A percentile compares a stretch with the other conserved stretches of the same genome.
phyloP scores from a whole-genome alignment of 2,797 vertebrate species.

The Pampus argenteus region DNA sequence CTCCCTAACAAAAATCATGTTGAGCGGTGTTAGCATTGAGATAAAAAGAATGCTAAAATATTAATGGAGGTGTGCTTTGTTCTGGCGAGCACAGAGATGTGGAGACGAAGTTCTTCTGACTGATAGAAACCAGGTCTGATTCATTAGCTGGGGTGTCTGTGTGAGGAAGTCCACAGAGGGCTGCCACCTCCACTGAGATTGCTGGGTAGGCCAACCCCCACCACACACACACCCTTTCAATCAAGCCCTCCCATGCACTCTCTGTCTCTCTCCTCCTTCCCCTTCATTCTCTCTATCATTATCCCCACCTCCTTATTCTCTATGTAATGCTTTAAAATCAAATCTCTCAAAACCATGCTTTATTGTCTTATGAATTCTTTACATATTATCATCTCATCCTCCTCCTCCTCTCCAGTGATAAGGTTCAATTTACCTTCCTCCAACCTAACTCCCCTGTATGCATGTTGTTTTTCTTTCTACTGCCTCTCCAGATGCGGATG shows the following conservation, averaged over 20 bases:
- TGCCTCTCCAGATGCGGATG: conserved; percentile 61
- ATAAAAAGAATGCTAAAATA: conserved; percentile 96
- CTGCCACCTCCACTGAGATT: conserved; percentile 79
- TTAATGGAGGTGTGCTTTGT: conserved; percentile 95
- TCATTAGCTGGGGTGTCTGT: conserved; percentile 92
- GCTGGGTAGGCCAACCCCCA: conserved; percentile 58
- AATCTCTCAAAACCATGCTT: conserved; percentile 54
- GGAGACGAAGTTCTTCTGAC: conserved; percentile 86
- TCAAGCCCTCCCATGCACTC: conserved; percentile 57
- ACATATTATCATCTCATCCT: conserved; percentile 45
- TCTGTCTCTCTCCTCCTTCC: conserved; percentile 50
- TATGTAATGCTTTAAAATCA: conserved; percentile 50
- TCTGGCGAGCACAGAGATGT: conserved; percentile 88
- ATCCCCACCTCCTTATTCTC: conserved; percentile 63
- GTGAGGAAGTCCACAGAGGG: conserved; percentile 90
- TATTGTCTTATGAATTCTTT: conserved; percentile 48
- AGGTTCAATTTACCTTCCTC: conserved; percentile 44
- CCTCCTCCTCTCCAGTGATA: conserved; percentile 33
- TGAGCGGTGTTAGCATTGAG: conserved; percentile 92
- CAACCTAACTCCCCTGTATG: conserved; percentile 23
- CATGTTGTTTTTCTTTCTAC: conserved; percentile 70
- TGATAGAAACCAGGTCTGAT: conserved; percentile 88
- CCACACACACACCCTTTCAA: conserved; percentile 48
- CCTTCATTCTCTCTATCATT: conserved; percentile 53
- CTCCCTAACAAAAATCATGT: conserved; percentile 80